phyloP scores from a whole-genome alignment of 2,888 invertebrate genomes.

The Drosophila nigritarsus region DNA sequence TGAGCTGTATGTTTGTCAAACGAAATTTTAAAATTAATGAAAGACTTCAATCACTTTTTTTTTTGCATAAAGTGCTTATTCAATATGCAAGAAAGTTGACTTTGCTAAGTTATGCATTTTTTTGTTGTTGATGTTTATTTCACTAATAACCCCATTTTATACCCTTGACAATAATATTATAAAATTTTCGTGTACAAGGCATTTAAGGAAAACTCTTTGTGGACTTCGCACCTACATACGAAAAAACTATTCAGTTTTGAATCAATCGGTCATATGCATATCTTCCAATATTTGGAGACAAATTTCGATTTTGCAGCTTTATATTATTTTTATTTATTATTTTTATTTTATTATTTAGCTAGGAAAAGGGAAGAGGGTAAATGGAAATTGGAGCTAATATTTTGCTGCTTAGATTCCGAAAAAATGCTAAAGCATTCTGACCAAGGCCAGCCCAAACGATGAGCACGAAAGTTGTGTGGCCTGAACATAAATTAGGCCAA shows the following conservation, averaged over 20 bases:
- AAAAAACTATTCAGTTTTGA: background rate
- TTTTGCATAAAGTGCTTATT: background rate
- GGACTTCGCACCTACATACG: background rate
- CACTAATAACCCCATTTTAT: too few species aligned
- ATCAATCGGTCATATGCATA: background rate
- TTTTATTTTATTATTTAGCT: too few species aligned
- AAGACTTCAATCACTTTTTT: background rate
- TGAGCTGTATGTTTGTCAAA: background rate
- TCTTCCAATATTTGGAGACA: slow-evolving; percentile 4
- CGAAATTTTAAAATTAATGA: background rate
- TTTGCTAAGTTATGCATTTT: background rate
- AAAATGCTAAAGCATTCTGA: slow-evolving; percentile 7
- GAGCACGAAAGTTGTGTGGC: slow-evolving; percentile 13
- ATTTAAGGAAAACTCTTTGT: too few species aligned
- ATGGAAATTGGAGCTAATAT: background rate
- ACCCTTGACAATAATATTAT: too few species aligned
- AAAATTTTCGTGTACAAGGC: too few species aligned
- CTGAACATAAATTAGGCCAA: slow-evolving; percentile 73
- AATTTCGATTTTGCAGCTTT: slow-evolving; percentile 1
- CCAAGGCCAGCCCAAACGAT: background rate
- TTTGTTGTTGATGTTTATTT: background rate
- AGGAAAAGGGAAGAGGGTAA: background rate
- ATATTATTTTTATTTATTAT: too few species aligned
- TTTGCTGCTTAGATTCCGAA: slow-evolving; percentile 1
- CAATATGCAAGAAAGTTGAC: background rate